Evolutionary conservation across 2,888 invertebrate genomes (phyloP), one percentile per base, ranked within the genome.

Genomic region (Eumacrocentrus americanus): DNA sequence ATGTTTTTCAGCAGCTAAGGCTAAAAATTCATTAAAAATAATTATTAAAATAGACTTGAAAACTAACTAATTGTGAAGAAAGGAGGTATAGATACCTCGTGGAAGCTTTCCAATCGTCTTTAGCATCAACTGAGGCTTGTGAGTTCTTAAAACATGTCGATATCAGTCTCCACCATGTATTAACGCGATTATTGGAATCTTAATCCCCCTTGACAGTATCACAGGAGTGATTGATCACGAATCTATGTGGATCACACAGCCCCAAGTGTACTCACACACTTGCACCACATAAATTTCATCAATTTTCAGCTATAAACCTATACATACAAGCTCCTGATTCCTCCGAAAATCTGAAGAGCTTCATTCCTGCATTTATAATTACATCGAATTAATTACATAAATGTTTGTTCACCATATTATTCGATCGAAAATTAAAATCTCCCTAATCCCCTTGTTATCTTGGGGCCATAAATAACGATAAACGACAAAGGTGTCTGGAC

Each of bases 181-280:
- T 34, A 12, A 34, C 18, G 42, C 22, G 57, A 57, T 57, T 56
- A 60, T 46, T 14, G 51, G 62, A 65, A 64, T 61, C 46, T 65
- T 67, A 65, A 67, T 67, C 65, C 65, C 11, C 57, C 54, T 53
- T 62, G 65, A 67, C 61, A 65, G 60, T 67, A 65, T 62, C 62
- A 58, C 54, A 42, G 47, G 48, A 60, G 53, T 62, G 62, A 63
- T 65, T 60, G 63, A 65, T 67, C 55, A 60, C 4, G 11, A 35
- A 34, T 40, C 3, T 12, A 40, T 40, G 46, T 12, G 16, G 53
- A 18, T 53, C 12, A 47, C 14, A 16, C 35, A 12, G 12, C 40
- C 37, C n/a, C 37, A 37, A 12, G 37, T 37, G 37, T 37, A 37
- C n/a, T 18, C 7, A 18, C 18, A 18, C 18, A 42, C n/a, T n/a